Base-by-base conservation (phyloP, 2,888 invertebrate genomes). In the Dorcus hopei region DNA sequence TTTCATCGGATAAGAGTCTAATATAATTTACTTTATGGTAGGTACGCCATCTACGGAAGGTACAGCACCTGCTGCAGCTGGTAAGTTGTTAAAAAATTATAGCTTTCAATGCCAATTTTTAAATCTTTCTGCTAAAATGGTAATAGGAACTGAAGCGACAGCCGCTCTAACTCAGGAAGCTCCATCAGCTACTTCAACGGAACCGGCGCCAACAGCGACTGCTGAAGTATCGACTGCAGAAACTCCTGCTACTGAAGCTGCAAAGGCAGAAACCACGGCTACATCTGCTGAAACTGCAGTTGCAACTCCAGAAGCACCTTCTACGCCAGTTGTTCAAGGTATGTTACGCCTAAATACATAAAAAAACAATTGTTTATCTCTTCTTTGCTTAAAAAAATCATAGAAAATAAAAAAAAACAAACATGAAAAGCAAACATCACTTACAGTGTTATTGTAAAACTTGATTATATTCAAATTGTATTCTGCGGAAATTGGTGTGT, bases 271-370 rank as follows among this genome's bases (percentile, higher is more conserved):
- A 19, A 52, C 57, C 33, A 39, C 61, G 51, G 54, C 54, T 52
- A 63, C 56, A 54, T 66, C 64, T 23, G 61, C 65, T 16, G 68
- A 65, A 55, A 68, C 66, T 38, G 66, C 62, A 33, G 57, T 61
- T 8, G 59, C 53, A 51, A 43, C 59, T 14, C 59, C 53, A 50
- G 61, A 66, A 57, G 74, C 73, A 2, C 75, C 79, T 0, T 75
- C 75, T 41, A 75, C 77, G 0, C 75, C 75, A 33, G 74, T 66
- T 33, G 26, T 33, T 33, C 26, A 33, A 33, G 26, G 26, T 33
- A 19, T 19, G 19, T 19, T 19, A 19, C 19, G 19, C 14, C 14
- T 14, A 14, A 14, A 14, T 14, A 14, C 14, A 14, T 14, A 14
- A 14, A 14, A 14, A 14, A 14, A 14, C 14, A 14, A 14, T 14